Conservation (phyloP, 2,888 invertebrate genomes). For the Cyclophora punctaria region DNA sequence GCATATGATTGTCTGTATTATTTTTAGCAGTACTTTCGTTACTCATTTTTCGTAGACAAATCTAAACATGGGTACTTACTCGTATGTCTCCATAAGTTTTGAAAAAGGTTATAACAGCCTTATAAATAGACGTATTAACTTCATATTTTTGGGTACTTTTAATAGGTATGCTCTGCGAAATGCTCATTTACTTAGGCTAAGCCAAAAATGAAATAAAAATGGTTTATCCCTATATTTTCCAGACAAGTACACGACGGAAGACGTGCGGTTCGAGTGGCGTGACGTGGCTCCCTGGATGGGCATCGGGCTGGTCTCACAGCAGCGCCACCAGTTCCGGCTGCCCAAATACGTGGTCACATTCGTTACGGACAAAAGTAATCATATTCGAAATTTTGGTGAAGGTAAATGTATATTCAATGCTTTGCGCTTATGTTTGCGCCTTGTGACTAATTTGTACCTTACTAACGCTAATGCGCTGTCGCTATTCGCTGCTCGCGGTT, state of each 20-base stretch:
- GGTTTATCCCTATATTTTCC: slow-evolving; percentile 12
- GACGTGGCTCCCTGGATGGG: slow-evolving; percentile 70
- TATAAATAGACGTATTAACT: too few species aligned
- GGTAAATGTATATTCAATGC: slow-evolving; percentile 75
- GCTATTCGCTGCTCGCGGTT: slow-evolving; percentile 43
- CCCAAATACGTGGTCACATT: slow-evolving; percentile 79
- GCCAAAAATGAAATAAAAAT: too few species aligned
- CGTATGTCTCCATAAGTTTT: too few species aligned
- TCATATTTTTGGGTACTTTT: too few species aligned
- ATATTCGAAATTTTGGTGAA: slow-evolving; percentile 78
- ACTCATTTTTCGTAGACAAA: too few species aligned
- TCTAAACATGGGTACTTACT: too few species aligned
- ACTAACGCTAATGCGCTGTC: slow-evolving; percentile 49
- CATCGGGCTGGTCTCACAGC: slow-evolving; percentile 65
- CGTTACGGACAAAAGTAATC: slow-evolving; percentile 75
- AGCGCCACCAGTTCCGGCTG: slow-evolving; percentile 73
- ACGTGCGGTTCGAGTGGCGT: slow-evolving; percentile 78
- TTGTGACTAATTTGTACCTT: slow-evolving; percentile 47
- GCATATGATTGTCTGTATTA: too few species aligned
- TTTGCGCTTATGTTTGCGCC: slow-evolving; percentile 67
- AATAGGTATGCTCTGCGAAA: too few species aligned
- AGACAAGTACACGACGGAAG: slow-evolving; percentile 77
- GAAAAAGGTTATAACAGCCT: too few species aligned
- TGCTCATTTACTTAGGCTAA: too few species aligned
- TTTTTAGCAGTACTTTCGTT: too few species aligned